Evolutionary conservation across 2,113 vertebrate species (phyloP).

Genomic region (Elgaria multicarinata): DNA sequence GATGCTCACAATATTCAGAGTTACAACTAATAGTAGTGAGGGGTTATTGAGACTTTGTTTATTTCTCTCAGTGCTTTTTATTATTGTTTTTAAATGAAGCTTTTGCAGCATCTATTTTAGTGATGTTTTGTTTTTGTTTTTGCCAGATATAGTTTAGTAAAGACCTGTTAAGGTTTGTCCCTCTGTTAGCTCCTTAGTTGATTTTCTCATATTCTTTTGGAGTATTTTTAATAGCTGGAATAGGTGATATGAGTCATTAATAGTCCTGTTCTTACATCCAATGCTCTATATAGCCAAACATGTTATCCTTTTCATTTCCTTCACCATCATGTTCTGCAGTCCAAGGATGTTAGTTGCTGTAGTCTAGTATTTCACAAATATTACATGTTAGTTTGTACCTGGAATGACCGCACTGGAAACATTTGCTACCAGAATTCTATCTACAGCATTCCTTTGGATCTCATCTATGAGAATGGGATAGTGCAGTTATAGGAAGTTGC

Average conservation of each 20-base stretch:
- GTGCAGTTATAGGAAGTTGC: accelerated
- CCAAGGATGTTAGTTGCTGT: not conserved
- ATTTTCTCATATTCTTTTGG: not conserved
- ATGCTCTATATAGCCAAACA: not conserved
- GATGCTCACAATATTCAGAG: no score
- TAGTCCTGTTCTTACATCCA: not conserved
- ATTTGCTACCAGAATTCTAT: not conserved
- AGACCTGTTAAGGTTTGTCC: not conserved
- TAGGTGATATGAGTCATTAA: not conserved
- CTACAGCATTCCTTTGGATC: accelerated
- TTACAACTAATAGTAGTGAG: not conserved
- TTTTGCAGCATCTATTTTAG: not conserved
- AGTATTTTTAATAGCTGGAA: not conserved
- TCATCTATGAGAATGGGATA: not conserved
- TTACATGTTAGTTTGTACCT: not conserved
- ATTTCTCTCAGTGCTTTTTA: not conserved
- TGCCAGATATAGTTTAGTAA: not conserved
- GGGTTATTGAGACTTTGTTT: not conserved
- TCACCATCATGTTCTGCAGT: not conserved
- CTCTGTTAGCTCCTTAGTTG: not conserved
- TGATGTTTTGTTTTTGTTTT: not conserved
- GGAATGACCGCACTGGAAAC: accelerated
- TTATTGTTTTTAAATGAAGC: not conserved
- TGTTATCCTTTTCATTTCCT: accelerated
- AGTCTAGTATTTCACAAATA: accelerated